These are phyloP conservation scores for Psilopsiagon aymara DNA, from an alignment of 2,113 vertebrate species.

Conservation along the genomic window DNA sequence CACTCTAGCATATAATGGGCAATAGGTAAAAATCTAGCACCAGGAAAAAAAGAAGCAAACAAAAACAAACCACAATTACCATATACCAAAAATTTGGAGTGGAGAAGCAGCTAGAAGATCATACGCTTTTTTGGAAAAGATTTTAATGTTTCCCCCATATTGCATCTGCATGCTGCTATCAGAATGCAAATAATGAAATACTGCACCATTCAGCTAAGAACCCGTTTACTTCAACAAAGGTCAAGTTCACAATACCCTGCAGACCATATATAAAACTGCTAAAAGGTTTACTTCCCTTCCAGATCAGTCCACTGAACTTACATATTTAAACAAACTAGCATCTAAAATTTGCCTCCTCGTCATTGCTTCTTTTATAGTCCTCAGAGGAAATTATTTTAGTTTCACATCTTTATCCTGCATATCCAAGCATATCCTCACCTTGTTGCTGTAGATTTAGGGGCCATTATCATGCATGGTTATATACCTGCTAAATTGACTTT, in stretches of 20 bases:
- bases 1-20: not conserved
- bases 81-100: not conserved
- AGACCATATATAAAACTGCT: not conserved
- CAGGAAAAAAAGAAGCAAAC: not conserved
- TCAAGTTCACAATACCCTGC: constrained; percentile 39
- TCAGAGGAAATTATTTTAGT: constrained; percentile 52
- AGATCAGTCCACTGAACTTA: constrained; percentile 61
- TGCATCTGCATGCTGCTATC: not conserved
- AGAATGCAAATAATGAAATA: constrained; percentile 5
- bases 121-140: not conserved
- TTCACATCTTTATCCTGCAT: constrained; percentile 41
- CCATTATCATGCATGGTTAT: constrained; percentile 47
- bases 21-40: not conserved
- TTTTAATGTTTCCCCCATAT: not conserved
- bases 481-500: constrained; percentile 55
- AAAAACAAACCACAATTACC: not conserved
- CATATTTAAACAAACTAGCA: constrained; percentile 57
- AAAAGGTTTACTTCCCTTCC: constrained; percentile 44
- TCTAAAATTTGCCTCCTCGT: constrained; percentile 40
- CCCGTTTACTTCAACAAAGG: constrained; percentile 10
- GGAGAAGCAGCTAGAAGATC: not conserved
- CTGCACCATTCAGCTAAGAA: not conserved
- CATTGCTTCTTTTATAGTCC: constrained; percentile 41
- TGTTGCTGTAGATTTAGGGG: constrained; percentile 50
- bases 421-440: constrained; percentile 38